Evolutionary conservation across 1,140 invertebrate species (phyloP), one percentile per base, ranked within the genome.

Genomic region (Calycopis cecrops): DNA sequence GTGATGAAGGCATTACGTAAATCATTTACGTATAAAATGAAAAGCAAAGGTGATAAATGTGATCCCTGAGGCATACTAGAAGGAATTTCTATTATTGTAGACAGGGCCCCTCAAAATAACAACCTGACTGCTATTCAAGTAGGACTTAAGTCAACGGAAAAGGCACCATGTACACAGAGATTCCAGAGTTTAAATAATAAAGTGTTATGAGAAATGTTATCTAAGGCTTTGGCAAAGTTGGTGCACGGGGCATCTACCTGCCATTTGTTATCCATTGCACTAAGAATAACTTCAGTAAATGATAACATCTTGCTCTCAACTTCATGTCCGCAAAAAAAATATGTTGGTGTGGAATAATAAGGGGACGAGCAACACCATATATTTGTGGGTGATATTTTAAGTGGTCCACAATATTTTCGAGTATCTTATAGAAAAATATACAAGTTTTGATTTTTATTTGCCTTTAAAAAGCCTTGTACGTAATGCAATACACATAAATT

Each of bases 131-230:
- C n/a, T n/a, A n/a, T n/a, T n/a, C n/a, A n/a, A n/a, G 21, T 48
- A 48, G 11, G 44, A 48, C 7, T n/a, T 50, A 4, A 50, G 6
- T 1, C 28, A 35, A 50, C 33, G 33, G 9, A 50, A 50, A n/a
- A n/a, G n/a, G n/a, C n/a, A n/a, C n/a, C n/a, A n/a, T n/a, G 48
- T 11, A 50, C 33, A 35, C 48, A 10, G n/a, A 35, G 28, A 50
- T 12, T 35, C 28, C 48, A 50, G 11, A 50, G 28, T 34, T 50
- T 50, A n/a, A n/a, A n/a, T n/a, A n/a, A n/a, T n/a, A n/a, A n/a
- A n/a, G n/a, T n/a, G n/a, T n/a, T n/a, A n/a, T n/a, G n/a, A n/a
- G n/a, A n/a, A n/a, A n/a, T n/a, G n/a, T 35, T 12, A 34, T 16
- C 11, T 34, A 12, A 50, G 28, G 28, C 4, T 34, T 4, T 50